These are phyloP conservation scores for Drosophila virilis DNA, from an alignment of 1,140 invertebrate species.

Conservation along the genomic window DNA sequence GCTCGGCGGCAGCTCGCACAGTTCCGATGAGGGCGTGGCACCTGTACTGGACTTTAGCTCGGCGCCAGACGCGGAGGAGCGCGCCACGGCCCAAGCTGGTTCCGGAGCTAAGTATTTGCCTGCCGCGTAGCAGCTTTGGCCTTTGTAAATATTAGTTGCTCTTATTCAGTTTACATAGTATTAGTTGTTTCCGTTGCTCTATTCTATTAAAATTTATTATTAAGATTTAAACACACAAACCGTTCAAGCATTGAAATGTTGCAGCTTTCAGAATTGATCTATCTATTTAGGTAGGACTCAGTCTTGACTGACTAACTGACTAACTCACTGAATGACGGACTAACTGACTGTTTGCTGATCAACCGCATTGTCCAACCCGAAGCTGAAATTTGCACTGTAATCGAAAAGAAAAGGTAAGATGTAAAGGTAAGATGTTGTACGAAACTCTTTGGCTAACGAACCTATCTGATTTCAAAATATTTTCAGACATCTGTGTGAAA, in stretches of 20 bases:
- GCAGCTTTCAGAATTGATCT: neutral
- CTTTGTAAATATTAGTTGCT: conserved; percentile 20
- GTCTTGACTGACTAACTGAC: too few relatives aligned
- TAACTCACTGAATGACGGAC: too few relatives aligned
- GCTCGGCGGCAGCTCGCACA: conserved; percentile 65
- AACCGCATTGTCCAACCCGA: too few relatives aligned
- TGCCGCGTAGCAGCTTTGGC: conserved; percentile 44
- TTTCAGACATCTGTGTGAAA: too few relatives aligned
- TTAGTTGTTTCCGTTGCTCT: conserved; percentile 25
- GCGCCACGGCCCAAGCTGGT: neutral
- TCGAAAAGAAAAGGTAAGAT: too few relatives aligned
- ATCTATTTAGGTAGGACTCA: too few relatives aligned
- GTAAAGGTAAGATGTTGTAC: too few relatives aligned
- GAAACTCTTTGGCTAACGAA: too few relatives aligned
- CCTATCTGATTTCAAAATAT: too few relatives aligned
- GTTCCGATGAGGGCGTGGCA: conserved; percentile 70
- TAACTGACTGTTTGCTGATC: too few relatives aligned
- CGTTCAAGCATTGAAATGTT: neutral
- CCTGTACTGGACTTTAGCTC: conserved; percentile 72
- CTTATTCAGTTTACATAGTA: conserved; percentile 19
- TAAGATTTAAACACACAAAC: conserved; percentile 25
- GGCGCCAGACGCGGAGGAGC: conserved; percentile 16
- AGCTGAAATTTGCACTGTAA: too few relatives aligned
- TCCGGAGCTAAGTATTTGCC: conserved; percentile 60
- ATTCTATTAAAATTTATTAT: conserved; percentile 32